These are phyloP conservation scores for Coreius guichenoti DNA, from an alignment of 2,797 vertebrate genomes.

Conservation along the genomic window DNA sequence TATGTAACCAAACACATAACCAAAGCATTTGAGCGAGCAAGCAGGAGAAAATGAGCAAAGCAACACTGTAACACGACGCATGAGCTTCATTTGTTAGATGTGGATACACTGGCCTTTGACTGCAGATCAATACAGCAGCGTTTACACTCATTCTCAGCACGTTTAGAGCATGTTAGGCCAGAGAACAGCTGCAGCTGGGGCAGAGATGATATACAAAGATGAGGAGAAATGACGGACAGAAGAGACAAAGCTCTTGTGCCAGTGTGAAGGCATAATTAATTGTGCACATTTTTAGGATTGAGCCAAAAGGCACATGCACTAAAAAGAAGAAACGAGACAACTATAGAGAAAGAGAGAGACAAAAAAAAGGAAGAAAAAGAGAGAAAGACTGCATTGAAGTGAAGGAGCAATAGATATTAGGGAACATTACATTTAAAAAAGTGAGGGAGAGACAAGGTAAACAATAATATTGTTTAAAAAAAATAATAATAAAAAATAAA, in stretches of 20 bases:
- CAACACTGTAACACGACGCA: conserved; percentile 10
- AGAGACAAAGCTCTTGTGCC: not conserved
- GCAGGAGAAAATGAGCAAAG: conserved; percentile 1
- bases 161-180: conserved; percentile 13
- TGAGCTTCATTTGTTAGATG: conserved; percentile 33
- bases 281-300: conserved; percentile 30
- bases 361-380: not conserved
- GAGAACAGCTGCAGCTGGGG: conserved; percentile 19
- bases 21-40: not conserved
- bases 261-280: conserved; percentile 25
- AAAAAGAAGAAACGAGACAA: conserved; percentile 35
- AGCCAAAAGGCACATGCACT: conserved; percentile 10
- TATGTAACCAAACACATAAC: not conserved
- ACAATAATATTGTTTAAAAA: not conserved
- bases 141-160: conserved; percentile 30
- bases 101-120: conserved; percentile 34
- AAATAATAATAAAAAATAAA: too few relatives aligned
- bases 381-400: not conserved
- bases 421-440: not conserved
- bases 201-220: not conserved
- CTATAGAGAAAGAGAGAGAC: not conserved
- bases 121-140: conserved; percentile 27
- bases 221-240: not conserved
- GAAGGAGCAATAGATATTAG: not conserved
- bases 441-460: not conserved